Evolutionary conservation across 2,797 vertebrate genomes (phyloP), one percentile per base, ranked within the genome.

Genomic region (Myotis planiceps): DNA sequence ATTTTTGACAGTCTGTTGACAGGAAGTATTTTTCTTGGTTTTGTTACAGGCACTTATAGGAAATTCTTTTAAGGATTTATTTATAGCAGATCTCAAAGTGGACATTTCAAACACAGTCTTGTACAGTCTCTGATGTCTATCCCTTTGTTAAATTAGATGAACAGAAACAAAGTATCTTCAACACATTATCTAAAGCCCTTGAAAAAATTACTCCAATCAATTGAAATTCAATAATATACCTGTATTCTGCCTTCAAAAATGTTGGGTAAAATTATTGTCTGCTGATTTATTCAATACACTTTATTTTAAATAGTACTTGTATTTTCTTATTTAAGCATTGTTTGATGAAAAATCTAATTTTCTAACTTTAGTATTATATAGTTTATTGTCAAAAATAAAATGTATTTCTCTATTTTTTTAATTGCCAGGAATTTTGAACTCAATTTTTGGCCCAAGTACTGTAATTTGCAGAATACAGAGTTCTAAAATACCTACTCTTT

Each of bases 1-100:
- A 7, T 32, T 90, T 96, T 93, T 80, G 5, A 91, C 21, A 87
- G 12, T n/a, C 45, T 39, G 5, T 87, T 75, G 3, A 53, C 6
- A 68, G 19, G 5, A 75, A 60, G 8, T 49, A 16, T n/a, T 76
- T 89, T 53, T 85, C 42, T 83, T 96, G 9, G 1, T 80, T 81
- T 51, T 51, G 34, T 82, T 45, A 76, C 42, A 76, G 53, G 8
- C 74, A 76, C 10, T 74, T 96, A 8, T 34, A 3, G 19, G 37
- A 81, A 92, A 92, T 72, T 79, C 12, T 79, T 58, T 75, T 71
- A 79, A 71, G 47, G 19, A 76, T 76, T 71, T 88, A n/a, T 72
- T 85, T 92, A 60, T 74, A 69, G 14, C 60, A 85, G n/a, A 90
- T 37, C 19, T 72, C 49, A 96, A 88, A 96, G 66, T 69, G 16